Conservation (phyloP, 1,140 invertebrate genomes). For the Dendrolimus punctatus region DNA sequence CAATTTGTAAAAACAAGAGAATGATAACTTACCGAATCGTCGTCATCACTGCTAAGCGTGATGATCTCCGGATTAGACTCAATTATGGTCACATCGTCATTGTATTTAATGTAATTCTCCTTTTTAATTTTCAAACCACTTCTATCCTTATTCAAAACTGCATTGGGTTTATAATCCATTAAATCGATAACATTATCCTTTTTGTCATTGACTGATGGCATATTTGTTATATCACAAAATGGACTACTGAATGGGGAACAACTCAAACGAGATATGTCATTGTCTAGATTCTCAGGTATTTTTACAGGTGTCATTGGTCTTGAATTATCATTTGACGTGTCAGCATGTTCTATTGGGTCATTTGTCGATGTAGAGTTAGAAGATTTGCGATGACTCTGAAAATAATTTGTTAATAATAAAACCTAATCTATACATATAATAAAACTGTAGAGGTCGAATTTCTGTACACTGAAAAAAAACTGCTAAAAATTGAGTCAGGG, state of each 20-base stretch:
- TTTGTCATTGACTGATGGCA: not conserved
- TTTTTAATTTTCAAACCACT: constrained; percentile 15
- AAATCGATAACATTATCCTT: constrained; percentile 15
- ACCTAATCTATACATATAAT: no score
- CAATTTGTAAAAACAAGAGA: not conserved
- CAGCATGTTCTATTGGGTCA: constrained; percentile 14
- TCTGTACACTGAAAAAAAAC: no score
- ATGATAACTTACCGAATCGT: constrained; percentile 36
- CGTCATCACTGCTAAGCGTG: constrained; percentile 57
- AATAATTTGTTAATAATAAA: constrained; percentile 8
- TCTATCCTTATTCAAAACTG: constrained; percentile 16
- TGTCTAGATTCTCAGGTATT: constrained; percentile 7
- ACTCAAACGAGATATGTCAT: constrained; percentile 29
- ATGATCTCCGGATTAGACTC: constrained; percentile 47
- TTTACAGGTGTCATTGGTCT: constrained; percentile 18
- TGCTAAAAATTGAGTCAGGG: no score
- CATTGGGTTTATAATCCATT: constrained; percentile 12
- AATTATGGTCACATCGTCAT: constrained; percentile 54
- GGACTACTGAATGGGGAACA: constrained; percentile 51
- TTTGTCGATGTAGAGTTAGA: constrained; percentile 5
- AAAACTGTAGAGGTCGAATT: no score
- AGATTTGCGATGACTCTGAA: constrained; percentile 20
- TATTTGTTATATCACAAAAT: constrained; percentile 34
- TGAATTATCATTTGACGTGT: constrained; percentile 3
- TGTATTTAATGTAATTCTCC: constrained; percentile 31